Base-by-base conservation (phyloP, 2,888 invertebrate species). In the Tenthredo amoena region DNA sequence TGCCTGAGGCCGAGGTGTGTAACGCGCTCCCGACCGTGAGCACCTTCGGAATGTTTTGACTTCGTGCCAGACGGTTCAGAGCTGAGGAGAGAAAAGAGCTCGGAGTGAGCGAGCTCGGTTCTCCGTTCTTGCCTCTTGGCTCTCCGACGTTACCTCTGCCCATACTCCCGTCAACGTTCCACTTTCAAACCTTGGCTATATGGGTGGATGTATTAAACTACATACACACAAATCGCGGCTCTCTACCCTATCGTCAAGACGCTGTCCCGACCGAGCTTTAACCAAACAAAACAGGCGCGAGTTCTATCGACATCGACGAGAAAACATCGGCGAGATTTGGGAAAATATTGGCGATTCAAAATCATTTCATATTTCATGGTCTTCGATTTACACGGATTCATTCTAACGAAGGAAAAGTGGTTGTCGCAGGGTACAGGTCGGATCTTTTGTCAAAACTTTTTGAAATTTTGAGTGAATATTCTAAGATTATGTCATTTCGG, bases 41-140 rank as follows among this genome's bases (percentile, higher is more conserved):
- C 83, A 83, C 83, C 83, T 83, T 68, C 34, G 83, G 83, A 83
- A 83, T 83, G 83, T 83, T 83, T 83, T 83, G 83, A 83, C 83
- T 83, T 50, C 43, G 83, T 83, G 83, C 83, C 83, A 83, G 83
- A 81, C 81, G 65, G n/a, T 62, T 81, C 62, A 58, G 58, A 37
- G 18, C 15, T 50, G 10, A 21, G 15, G 26, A 81, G 62, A 65
- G 62, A 40, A n/a, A 26, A 6, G 65, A 37, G 62, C 31, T 68
- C 12, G 7, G 55, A 76, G 76, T 31, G 76, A 26, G 43, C 43
- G 43, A 47, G 43, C n/a, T n/a, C 4, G 55, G n/a, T 55, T 18
- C 50, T n/a, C n/a, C n/a, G 55, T n/a, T 47, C 43, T 43, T 43
- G 43, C n/a, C 7, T 55, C 55, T n/a, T n/a, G 55, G n/a, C 76